Evolutionary conservation across 2,797 vertebrate species (phyloP).

Genomic region (Bovichtus diacanthus): DNA sequence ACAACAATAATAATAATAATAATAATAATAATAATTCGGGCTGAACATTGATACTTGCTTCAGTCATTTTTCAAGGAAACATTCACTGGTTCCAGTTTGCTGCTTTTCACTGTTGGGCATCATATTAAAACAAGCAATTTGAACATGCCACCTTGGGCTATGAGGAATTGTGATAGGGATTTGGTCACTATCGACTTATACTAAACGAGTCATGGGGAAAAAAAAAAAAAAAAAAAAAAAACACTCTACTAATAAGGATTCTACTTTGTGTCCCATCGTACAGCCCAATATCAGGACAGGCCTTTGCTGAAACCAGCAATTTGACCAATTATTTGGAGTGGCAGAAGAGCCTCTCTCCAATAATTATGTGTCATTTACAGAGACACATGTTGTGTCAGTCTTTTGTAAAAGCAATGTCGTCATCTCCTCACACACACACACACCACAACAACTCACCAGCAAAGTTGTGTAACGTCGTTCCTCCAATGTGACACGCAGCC

Average conservation of each 20-base stretch:
- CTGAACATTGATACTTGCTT: not conserved
- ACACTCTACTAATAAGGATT: not conserved
- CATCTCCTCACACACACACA: not conserved
- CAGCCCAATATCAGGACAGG: not conserved
- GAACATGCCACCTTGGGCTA: not conserved
- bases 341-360: not conserved
- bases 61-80: not conserved
- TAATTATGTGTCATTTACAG: not conserved
- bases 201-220: not conserved
- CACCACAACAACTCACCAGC: slow-evolving; percentile 88
- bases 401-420: not conserved
- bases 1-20: too few species aligned
- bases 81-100: not conserved
- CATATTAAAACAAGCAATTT: too few species aligned
- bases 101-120: not conserved
- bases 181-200: not conserved
- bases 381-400: not conserved
- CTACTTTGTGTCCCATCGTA: not conserved
- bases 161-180: not conserved
- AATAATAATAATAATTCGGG: too few species aligned
- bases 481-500: slow-evolving; percentile 95
- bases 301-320: not conserved
- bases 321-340: not conserved
- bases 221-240: not conserved
- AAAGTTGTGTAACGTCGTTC: slow-evolving; percentile 94